Base-by-base conservation (phyloP, 1,140 invertebrate species). In the Cataglyphis hispanica region DNA sequence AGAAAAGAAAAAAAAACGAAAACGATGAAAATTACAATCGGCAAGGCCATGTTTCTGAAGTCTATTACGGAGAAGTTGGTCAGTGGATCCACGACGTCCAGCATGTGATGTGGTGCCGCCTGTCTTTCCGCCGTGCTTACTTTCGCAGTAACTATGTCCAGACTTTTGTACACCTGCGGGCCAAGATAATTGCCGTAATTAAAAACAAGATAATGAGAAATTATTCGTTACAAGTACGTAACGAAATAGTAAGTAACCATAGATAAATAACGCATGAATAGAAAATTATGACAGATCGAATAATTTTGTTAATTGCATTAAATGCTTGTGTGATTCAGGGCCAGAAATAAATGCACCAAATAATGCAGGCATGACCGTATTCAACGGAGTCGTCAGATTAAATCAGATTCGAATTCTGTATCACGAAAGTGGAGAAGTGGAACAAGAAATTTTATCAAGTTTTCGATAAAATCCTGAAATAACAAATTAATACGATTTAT, bases 91-190 rank as follows among this genome's bases (percentile, higher is more conserved):
- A 99, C 93, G 67, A 98, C 96, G 93, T 98, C 97, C 63, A 99
- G 95, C 91, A 99, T 95, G 94, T 99, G 99, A 95, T 99, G 99
- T 2, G 96, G 96, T 1, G 97, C 97, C 84, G 96, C 91, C 43
- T 95, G 90, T 91, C 96, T 96, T 94, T 99, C 99, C 90, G 98
- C 97, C 50, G 92, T 90, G 0, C 98, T 98, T 0, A 99, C 98
- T 95, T 99, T 99, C 27, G 99, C 99, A 0, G 99, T 99, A 70
- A 99, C 97, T 87, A 99, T 98, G 92, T 99, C 98, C 88, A 99
- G 94, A 6, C 98, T 97, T 95, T 98, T 98, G 95, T 99, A 99
- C 7, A 99, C 97, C 98, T 99, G 95, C 25, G 95, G 95, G 85
- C 94, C 43, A 19, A 34, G 1, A 89, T 31, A 40, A 63, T 80